These are phyloP conservation scores for Harpagoxenus sublaevis DNA, from an alignment of 2,888 invertebrate species.

Conservation along the genomic window DNA sequence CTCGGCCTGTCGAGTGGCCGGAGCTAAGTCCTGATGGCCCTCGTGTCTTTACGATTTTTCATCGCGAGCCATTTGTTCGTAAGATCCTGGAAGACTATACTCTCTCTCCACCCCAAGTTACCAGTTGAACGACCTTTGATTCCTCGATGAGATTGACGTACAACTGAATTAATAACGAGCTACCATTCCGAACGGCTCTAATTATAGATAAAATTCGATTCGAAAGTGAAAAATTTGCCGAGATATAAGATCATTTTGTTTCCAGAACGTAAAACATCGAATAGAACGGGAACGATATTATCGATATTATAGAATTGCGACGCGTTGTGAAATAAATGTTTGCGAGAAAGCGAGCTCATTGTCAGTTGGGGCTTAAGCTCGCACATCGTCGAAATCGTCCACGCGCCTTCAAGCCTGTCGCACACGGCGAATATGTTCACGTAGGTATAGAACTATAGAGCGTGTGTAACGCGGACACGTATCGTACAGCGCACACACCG, in stretches of 20 bases:
- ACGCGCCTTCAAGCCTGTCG: constrained; percentile 59
- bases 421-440: constrained; percentile 22
- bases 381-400: constrained; percentile 52
- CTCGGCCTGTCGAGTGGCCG: constrained; percentile 76
- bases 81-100: constrained; percentile 41
- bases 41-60: constrained; percentile 83
- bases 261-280: background rate
- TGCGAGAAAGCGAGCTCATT: constrained; percentile 19
- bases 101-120: constrained; percentile 18
- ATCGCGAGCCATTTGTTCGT: constrained; percentile 81
- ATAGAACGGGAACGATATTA: background rate
- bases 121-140: constrained; percentile 57
- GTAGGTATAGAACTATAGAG: constrained; percentile 55
- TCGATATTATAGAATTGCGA: background rate
- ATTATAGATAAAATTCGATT: constrained; percentile 40
- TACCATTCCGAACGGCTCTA: constrained; percentile 19
- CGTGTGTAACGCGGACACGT: constrained; percentile 67
- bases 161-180: constrained; percentile 56
- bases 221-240: constrained; percentile 31
- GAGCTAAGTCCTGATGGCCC: constrained; percentile 75
- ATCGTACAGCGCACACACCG: constrained; percentile 64
- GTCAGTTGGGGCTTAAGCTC: background rate
- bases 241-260: constrained; percentile 10
- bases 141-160: constrained; percentile 43
- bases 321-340: background rate